Base-by-base conservation (phyloP, 1,140 invertebrate species). In the Polypedilum pembai region DNA sequence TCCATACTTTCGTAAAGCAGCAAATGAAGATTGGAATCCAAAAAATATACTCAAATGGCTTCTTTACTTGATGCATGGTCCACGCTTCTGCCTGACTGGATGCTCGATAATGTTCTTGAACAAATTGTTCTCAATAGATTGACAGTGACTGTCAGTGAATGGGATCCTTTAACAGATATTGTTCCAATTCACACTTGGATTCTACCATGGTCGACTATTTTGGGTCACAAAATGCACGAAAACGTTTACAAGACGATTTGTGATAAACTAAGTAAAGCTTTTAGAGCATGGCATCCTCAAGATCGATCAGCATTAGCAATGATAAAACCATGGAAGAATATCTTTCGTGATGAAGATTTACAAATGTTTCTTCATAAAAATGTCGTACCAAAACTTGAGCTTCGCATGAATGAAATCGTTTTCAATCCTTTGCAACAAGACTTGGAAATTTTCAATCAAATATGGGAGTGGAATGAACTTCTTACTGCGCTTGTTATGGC, bases 181-280 rank as follows among this genome's bases (percentile, higher is more conserved):
- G 88, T 97, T 74, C 96, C 96, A 1, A 94, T 99, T 76, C 96
- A 99, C 83, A 87, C 90, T 7, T 99, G 98, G 98, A 89, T 98
- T 75, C 91, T 98, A 83, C 98, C 98, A 0, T 99, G 97, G 97
- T 78, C 79, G 15, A 76, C 73, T 3, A 79, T 82, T 7, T 73
- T 82, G 41, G 86, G 87, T 63, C 77, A 79, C 2, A 83, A 85
- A 72, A 79, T 98, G 78, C 90, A 94, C 77, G 88, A 89, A 1
- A 85, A 86, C 8, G 89, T 98, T 7, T 98, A 96, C 85, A 93
- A 94, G n/a, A 89, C 91, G 24, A 94, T 99, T 75, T 87, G 97
- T 73, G 90, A 95, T 20, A 98, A 98, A 81, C 84, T 99, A 8
- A 90, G 92, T 40, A 87, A 87, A 41, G 96, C 96, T 15, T 84